Base-by-base conservation (phyloP, 2,888 invertebrate species). In the Lasiommata megera region DNA sequence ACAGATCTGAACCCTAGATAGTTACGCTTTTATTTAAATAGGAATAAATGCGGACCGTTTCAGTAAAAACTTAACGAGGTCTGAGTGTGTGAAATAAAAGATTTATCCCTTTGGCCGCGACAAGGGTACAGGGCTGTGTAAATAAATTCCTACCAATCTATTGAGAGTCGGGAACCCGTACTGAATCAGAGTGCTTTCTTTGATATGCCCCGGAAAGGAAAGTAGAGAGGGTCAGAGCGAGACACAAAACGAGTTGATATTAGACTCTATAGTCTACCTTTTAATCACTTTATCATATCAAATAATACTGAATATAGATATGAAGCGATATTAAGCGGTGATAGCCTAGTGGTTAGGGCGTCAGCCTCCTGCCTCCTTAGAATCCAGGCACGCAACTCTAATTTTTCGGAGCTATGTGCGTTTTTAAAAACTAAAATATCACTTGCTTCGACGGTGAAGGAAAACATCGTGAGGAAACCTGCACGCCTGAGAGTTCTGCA, bases 91-190 rank as follows among this genome's bases (percentile, higher is more conserved):
- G 77, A 82, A 48, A 48, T 79, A 74, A 82, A 84, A 82, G 79
- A 83, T 84, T 84, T 85, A 84, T 84, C 75, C 75, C 63, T 53
- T 29, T 11, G 73, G 71, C 72, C 70, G 58, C 65, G 69, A 60
- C 59, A 44, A 61, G 61, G 64, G 58, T 58, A 34, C 51, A 28
- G 48, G 54, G 48, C 56, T 40, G 51, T 56, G 77, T 82, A 81
- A 82, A 85, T 84, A 83, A 77, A 84, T 85, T 84, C 82, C 81
- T 80, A 77, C 73, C 72, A 74, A 71, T 77, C 76, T 70, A 83
- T 80, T 84, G 83, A 84, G 83, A 81, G 78, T 75, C 75, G 71
- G 64, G 76, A 74, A 76, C 44, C 16, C 69, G 44, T 14, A 46
- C 46, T 8, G 16, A 2, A 40, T 40, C 3, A 17, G 69, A 77